Conservation (phyloP, 2,888 invertebrate species). For the Brachyopa scutellaris region DNA sequence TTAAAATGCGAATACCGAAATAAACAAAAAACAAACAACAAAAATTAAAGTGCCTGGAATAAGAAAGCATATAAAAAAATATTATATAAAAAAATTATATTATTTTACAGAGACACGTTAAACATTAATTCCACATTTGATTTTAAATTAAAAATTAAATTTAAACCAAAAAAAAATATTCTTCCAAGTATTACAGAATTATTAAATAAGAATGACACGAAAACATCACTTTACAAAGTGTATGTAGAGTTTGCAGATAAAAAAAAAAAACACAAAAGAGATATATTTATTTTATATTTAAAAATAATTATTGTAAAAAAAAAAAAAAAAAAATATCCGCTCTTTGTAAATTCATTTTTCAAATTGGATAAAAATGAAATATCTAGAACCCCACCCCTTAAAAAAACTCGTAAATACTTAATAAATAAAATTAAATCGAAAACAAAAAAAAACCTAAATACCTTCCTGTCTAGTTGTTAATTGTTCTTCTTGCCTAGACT, state of each 20-base stretch:
- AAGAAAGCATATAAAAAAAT: constrained; percentile 45
- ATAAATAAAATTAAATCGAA: background rate
- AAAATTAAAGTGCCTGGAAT: constrained; percentile 59
- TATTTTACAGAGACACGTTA: constrained; percentile 1
- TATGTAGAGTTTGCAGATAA: no score
- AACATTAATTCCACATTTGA: no score
- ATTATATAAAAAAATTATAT: background rate
- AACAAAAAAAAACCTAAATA: constrained; percentile 30
- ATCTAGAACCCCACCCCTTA: constrained; percentile 6
- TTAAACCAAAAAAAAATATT: background rate
- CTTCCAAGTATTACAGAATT: no score
- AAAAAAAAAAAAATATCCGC: background rate
- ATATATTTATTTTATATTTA: background rate
- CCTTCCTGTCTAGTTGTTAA: constrained; percentile 51
- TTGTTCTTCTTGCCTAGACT: constrained; percentile 61
- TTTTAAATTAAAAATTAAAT: background rate
- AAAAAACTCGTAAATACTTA: background rate
- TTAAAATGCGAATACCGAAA: no score
- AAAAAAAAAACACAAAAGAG: background rate
- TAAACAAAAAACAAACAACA: constrained; percentile 1
- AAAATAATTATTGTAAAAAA: background rate
- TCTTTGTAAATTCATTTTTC: background rate
- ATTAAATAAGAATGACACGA: no score
- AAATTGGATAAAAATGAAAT: background rate
- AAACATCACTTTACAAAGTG: no score